Base-by-base conservation (phyloP, 2,797 vertebrate species). In the Bucorvus abyssinicus region DNA sequence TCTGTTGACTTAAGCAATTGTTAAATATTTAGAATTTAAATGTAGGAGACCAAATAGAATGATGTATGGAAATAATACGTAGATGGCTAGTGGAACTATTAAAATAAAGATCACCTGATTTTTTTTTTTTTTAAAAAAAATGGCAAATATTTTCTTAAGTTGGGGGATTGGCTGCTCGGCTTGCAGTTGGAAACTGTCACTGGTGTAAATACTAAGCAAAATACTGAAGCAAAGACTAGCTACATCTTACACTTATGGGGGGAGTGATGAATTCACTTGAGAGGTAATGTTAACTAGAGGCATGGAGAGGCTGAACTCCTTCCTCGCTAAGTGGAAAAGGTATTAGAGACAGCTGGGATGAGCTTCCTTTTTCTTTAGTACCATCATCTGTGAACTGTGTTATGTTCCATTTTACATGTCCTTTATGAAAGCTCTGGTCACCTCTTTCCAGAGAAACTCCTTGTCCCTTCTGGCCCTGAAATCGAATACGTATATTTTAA, bases 11-110 rank as follows among this genome's bases (percentile, higher is more conserved):
- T 92, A 95, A 96, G 87, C 65, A 49, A 71, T 40, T 77, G 49
- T 95, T 90, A 97, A 96, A 96, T 96, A 95, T 89, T 97, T 96
- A 95, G 61, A 81, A 94, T 93, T 80, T 91, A 94, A 95, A 96
- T 91, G 69, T 77, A 94, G 63, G 42, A 93, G 59, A 84, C 55
- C 50, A 94, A 94, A 92, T 59, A 94, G 87, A 96, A 95, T 97
- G 94, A 94, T 94, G 21, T 53, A 95, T 89, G 87, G 89, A 91
- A 93, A 78, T 80, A 94, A 96, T 92, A 95, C 96, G 95, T 91
- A 44, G 14, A 73, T 60, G 50, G 75, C 64, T 73, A 67, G 63
- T 42, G 64, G 50, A 78, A 70, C 49, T 89, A 92, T 89, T 80
- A 80, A 50, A 67, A 70, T 86, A 84, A 94, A 82, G 55, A 84